phyloP scores from a whole-genome alignment of 2,888 invertebrate genomes.

The Dasypogon diadema region DNA sequence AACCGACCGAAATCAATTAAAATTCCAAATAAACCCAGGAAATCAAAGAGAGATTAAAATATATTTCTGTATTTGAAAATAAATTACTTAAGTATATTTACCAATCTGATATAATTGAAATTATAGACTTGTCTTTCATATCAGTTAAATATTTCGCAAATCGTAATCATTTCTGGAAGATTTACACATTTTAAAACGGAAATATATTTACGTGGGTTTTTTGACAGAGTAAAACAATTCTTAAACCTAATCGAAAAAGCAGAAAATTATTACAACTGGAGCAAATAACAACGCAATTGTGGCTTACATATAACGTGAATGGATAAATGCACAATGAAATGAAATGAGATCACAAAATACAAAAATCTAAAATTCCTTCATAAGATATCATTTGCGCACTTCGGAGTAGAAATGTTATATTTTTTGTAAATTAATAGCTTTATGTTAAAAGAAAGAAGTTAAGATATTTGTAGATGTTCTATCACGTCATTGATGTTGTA shows the following conservation, averaged over 20 bases:
- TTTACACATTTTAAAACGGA: too few relatives aligned
- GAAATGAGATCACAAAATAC: constrained; percentile 12
- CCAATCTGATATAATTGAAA: constrained; percentile 12
- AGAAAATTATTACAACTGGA: too few relatives aligned
- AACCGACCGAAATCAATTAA: too few relatives aligned
- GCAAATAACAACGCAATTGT: background rate
- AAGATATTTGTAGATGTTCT: constrained; percentile 5
- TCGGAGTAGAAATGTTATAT: background rate
- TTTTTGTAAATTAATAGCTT: background rate
- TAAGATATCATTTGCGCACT: background rate
- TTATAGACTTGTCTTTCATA: constrained; percentile 8
- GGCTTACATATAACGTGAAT: constrained; percentile 5
- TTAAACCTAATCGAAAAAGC: background rate
- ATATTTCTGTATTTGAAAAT: too few relatives aligned
- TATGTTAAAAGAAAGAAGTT: constrained; percentile 12
- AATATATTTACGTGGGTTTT: too few relatives aligned
- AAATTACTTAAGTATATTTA: constrained; percentile 35
- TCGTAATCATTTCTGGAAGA: too few relatives aligned
- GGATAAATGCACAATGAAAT: constrained; percentile 23
- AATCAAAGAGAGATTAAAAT: too few relatives aligned
- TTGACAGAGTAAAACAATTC: background rate
- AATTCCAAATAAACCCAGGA: too few relatives aligned
- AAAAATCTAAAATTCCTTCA: too few relatives aligned
- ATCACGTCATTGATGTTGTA: constrained; percentile 76
- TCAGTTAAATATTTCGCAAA: constrained; percentile 17